These are phyloP conservation scores for Hypotaenidia philippensis DNA, from an alignment of 2,797 vertebrate genomes.

Conservation along the genomic window DNA sequence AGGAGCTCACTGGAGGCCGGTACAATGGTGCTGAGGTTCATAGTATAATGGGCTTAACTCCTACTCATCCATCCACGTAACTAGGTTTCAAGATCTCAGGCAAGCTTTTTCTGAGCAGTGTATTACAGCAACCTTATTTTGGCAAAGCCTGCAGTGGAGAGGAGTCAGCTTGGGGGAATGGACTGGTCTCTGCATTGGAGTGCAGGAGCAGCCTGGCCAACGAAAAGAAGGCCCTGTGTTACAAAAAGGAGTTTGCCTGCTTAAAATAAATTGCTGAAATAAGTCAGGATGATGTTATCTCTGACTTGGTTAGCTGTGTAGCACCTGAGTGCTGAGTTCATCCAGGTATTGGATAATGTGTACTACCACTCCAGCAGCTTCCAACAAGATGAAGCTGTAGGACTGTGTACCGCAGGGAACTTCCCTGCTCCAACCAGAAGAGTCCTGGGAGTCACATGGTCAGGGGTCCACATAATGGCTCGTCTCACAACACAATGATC, in stretches of 20 bases:
- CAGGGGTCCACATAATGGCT: background rate
- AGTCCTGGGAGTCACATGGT: background rate
- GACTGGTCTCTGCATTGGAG: background rate
- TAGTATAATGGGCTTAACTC: background rate
- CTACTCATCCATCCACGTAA: background rate
- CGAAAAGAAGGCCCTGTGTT: background rate
- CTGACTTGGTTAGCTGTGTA: background rate
- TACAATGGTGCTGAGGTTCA: background rate
- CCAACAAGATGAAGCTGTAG: background rate
- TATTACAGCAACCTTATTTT: background rate
- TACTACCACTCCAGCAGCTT: background rate
- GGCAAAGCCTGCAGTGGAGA: background rate
- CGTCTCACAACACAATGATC: background rate
- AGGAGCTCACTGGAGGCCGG: background rate
- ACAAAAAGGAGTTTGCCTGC: background rate
- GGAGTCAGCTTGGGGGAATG: background rate
- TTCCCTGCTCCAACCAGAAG: background rate
- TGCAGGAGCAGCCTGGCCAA: background rate
- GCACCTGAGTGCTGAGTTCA: background rate
- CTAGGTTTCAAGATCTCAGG: background rate
- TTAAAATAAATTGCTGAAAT: background rate
- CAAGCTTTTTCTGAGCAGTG: background rate
- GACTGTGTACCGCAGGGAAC: background rate
- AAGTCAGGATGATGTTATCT: fast-evolving
- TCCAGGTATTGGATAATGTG: background rate